Base-by-base conservation (phyloP, 1,140 invertebrate genomes). In the Drosophila hydei region DNA sequence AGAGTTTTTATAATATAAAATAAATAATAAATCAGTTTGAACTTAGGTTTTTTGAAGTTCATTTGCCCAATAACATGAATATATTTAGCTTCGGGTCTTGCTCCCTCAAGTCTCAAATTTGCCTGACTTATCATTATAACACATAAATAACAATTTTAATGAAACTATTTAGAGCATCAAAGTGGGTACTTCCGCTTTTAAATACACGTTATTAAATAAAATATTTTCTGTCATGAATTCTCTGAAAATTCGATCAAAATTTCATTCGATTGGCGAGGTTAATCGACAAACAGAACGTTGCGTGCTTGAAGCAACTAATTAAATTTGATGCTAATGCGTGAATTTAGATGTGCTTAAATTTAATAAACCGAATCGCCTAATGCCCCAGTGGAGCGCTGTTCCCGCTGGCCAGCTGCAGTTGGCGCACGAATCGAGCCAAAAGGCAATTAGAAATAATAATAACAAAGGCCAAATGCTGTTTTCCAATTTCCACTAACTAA, bases 371-470 rank as follows among this genome's bases (percentile, higher is more conserved):
- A 42, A 43, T 38, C 16, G 70, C 33, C 52, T 59, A 75, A 74
- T 58, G 63, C 14, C 21, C 36, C 30, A 11, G 0, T 33, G 30
- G 30, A 11, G 30, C 9, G 36, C 21, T 52, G 63, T 40, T 60
- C 43, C 51, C 12, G 56, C 58, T 47, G n/a, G 21, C 47, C 47
- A 27, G 11, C n/a, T n/a, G 33, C 11, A 58, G 33, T 42, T 51
- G 11, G 30, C 19, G 11, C 6, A 21, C 3, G 9, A 45, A 5
- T 21, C 16, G 14, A 23, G n/a, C 47, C 47, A 52, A 77, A 75
- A 79, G 72, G 51, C 74, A 81, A 85, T 80, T 87, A 77, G 75
- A 81, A 85, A 80, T 85, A 85, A 80, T 85, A 85, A 87, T 74
- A 85, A 80, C 70, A 80, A 59, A 33, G n/a, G 36, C 54, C 69